Evolutionary conservation across 2,797 vertebrate species (phyloP).

Genomic region (Odontamblyopus lacepedii): DNA sequence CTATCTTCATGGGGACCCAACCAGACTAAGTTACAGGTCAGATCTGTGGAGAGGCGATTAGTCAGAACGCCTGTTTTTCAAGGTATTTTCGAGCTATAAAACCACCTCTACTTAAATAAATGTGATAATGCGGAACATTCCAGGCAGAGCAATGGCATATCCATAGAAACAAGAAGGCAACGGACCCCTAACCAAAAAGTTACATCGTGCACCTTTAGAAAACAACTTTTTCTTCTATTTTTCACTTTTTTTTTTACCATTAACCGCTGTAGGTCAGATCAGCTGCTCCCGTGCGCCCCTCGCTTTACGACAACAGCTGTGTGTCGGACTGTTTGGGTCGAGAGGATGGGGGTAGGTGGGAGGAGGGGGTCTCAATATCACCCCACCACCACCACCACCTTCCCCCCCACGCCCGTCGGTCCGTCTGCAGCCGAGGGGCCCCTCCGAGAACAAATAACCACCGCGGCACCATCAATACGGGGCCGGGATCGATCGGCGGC

Average conservation of each 20-base stretch:
- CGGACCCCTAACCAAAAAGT: too few species aligned
- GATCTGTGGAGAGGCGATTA: too few species aligned
- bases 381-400: constrained; percentile 9
- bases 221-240: not conserved
- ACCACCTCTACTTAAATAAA: too few species aligned
- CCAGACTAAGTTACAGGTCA: too few species aligned
- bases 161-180: too few species aligned
- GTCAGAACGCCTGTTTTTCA: too few species aligned
- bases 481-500: constrained; percentile 50
- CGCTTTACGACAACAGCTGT: constrained; percentile 60
- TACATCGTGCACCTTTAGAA: not conserved
- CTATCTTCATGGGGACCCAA: too few species aligned
- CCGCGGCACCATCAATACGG: constrained; percentile 45
- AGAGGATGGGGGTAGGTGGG: not conserved
- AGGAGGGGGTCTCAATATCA: constrained; percentile 27
- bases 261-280: constrained; percentile 33
- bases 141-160: too few species aligned
- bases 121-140: too few species aligned
- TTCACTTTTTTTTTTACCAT: constrained; percentile 1
- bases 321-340: constrained; percentile 21
- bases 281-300: constrained; percentile 57
- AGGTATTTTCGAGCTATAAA: too few species aligned
- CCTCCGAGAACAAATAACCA: constrained; percentile 53
- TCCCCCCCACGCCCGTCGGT: constrained; percentile 34
- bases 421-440: constrained; percentile 43